A percentile compares a stretch with the other conserved stretches of the same genome.
Evolutionary conservation across 2,113 vertebrate species (phyloP).

Genomic region (Vulpes vulpes): DNA sequence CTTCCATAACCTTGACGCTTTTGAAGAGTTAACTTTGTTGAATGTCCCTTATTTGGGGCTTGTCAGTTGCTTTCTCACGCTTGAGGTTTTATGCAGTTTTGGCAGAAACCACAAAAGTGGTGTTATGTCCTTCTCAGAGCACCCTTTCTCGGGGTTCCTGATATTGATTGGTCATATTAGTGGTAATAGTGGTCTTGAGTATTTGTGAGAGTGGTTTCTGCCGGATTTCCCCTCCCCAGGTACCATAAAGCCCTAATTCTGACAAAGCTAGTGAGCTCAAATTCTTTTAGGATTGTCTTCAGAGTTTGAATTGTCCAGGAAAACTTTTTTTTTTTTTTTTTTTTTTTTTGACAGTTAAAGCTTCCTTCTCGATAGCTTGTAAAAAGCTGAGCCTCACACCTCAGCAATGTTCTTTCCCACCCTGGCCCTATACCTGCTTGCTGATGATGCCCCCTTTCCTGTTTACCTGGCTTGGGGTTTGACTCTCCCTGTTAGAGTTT

Average conservation of each 20-base stretch:
- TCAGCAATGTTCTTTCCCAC: neutral
- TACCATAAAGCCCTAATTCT: neutral
- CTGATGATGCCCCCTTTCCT: fast-evolving
- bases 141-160: neutral
- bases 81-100: neutral
- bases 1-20: neutral
- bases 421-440: neutral
- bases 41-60: neutral
- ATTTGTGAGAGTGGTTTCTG: neutral
- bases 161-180: neutral
- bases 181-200: neutral
- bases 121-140: neutral
- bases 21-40: neutral
- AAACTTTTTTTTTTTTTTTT: neutral
- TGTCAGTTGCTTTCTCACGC: neutral
- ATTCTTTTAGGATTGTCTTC: neutral
- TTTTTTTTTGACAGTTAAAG: neutral
- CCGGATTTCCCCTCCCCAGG: neutral
- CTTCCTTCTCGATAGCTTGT: neutral
- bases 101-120: neutral
- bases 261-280: neutral
- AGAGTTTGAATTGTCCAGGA: neutral
- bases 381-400: neutral
- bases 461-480: neutral
- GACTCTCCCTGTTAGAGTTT: neutral